Evolutionary conservation across 2,113 vertebrate species (phyloP).

Genomic region (Crotalus horridus): DNA sequence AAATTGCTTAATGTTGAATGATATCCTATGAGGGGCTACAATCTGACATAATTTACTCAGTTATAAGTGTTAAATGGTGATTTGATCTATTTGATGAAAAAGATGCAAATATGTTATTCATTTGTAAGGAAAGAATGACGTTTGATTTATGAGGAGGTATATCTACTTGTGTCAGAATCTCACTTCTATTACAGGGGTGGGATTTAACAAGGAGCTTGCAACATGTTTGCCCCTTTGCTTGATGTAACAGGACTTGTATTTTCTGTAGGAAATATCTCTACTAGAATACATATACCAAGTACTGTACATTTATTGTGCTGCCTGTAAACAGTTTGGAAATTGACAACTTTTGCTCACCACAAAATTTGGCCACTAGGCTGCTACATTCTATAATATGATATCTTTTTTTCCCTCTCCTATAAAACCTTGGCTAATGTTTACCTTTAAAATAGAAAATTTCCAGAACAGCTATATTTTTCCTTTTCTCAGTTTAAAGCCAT

Average conservation of each 20-base stretch:
- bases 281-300: neutral
- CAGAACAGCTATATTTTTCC: neutral
- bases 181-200: neutral
- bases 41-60: neutral
- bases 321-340: neutral
- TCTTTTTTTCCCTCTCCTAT: neutral
- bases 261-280: neutral
- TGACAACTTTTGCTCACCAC: neutral
- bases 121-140: neutral
- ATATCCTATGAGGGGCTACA: neutral
- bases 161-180: neutral
- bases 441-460: constrained; percentile 7
- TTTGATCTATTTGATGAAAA: neutral
- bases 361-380: neutral
- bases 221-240: neutral
- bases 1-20: neutral
- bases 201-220: neutral
- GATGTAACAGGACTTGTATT: neutral
- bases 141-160: neutral
- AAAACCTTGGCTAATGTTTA: neutral
- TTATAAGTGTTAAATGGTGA: neutral
- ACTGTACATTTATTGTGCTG: neutral
- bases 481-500: neutral
- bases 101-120: neutral
- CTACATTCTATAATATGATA: neutral